Conservation (phyloP, 2,888 invertebrate genomes). For the Augochlorella aurata region DNA sequence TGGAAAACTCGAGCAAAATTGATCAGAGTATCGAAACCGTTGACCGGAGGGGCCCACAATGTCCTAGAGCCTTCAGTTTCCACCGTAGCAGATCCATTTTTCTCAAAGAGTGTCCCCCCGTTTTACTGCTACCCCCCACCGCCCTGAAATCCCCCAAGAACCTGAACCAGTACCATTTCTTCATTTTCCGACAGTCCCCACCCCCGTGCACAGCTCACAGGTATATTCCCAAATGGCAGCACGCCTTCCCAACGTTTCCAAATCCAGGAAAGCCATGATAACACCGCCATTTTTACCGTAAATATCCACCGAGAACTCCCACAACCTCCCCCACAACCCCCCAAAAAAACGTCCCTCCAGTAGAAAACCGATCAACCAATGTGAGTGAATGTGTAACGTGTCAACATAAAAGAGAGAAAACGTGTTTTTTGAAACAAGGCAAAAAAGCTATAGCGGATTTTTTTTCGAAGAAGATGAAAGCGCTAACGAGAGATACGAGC, state of each 20-base stretch:
- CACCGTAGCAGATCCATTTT: slow-evolving; percentile 59
- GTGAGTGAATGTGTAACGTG: slow-evolving; percentile 77
- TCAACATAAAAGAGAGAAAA: slow-evolving; percentile 62
- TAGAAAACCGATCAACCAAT: slow-evolving; percentile 76
- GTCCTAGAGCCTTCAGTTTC: slow-evolving; percentile 60
- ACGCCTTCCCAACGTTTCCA: slow-evolving; percentile 36
- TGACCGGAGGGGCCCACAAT: slow-evolving; percentile 59
- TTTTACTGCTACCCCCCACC: neutral
- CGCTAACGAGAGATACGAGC: slow-evolving; percentile 24
- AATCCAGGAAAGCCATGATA: neutral
- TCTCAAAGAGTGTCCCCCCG: slow-evolving; percentile 44
- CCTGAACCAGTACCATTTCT: neutral
- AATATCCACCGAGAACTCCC: neutral
- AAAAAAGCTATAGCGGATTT: slow-evolving; percentile 52
- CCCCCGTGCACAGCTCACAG: neutral
- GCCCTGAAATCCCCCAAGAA: neutral
- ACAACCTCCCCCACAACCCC: slow-evolving; percentile 6
- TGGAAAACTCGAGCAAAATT: neutral
- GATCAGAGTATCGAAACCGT: slow-evolving; percentile 26
- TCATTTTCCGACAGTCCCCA: neutral
- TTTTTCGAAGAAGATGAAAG: slow-evolving; percentile 36
- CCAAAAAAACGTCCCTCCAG: slow-evolving; percentile 56
- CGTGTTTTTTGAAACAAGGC: slow-evolving; percentile 50
- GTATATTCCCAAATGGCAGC: slow-evolving; percentile 40
- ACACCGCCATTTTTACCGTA: slow-evolving; percentile 9